phyloP scores from a whole-genome alignment of 2,797 vertebrate species.

The Podarcis siculus region DNA sequence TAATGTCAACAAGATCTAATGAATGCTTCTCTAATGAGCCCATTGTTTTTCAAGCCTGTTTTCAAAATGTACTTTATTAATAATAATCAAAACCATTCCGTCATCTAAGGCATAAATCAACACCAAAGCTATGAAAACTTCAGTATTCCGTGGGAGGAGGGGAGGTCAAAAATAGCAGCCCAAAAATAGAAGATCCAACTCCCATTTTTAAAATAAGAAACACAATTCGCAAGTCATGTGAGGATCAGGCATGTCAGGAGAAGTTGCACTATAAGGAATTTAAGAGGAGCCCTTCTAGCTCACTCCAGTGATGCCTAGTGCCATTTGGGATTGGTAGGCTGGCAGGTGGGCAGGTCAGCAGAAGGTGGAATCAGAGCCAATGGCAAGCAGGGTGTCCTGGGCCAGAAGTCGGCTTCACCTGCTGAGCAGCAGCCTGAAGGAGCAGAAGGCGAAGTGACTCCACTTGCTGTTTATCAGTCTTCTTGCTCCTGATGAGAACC shows the following conservation, averaged over 20 bases:
- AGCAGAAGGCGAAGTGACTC: too few species aligned
- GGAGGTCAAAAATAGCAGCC: not conserved
- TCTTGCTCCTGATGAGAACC: too few species aligned
- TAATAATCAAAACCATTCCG: conserved; percentile 19
- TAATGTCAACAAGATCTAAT: conserved; percentile 77
- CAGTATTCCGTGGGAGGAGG: not conserved
- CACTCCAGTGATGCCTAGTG: not conserved
- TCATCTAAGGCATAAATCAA: conserved; percentile 20
- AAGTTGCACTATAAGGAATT: not conserved
- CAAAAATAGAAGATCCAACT: not conserved
- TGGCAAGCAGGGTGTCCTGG: too few species aligned
- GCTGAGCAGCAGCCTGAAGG: too few species aligned
- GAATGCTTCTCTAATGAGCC: conserved; percentile 70
- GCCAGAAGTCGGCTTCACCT: too few species aligned
- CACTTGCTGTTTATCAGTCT: too few species aligned
- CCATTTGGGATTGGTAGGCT: too few species aligned
- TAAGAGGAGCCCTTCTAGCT: not conserved
- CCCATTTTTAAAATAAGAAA: not conserved
- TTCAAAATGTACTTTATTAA: conserved; percentile 49
- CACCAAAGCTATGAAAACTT: not conserved
- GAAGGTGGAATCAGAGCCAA: too few species aligned
- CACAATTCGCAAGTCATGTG: not conserved
- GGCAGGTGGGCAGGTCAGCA: too few species aligned
- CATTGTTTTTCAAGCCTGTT: conserved; percentile 59
- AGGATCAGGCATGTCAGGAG: too few species aligned